Evolutionary conservation across 2,797 vertebrate genomes (phyloP), one percentile per base, ranked within the genome.

Genomic region (Pempheris klunzingeri): DNA sequence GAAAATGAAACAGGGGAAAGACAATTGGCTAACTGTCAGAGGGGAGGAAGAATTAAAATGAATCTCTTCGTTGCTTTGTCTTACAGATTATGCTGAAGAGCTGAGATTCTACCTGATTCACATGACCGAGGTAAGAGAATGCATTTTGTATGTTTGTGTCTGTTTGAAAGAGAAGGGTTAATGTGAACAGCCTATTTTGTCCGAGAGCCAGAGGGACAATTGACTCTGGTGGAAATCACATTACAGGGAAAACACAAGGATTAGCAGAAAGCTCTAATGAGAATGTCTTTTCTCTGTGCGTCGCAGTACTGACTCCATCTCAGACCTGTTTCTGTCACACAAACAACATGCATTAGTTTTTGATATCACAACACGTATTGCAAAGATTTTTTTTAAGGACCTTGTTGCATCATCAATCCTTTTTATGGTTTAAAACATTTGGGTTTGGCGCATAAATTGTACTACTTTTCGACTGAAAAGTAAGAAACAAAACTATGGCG

Each of bases 21-120:
- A 22, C 8, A 47, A 12, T 49, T 11, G 11, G 7, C 46, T 17
- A 4, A 4, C 17, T 52, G 20, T 8, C 10, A 41, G 4, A 11
- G 47, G 32, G 9, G 53, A 39, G 14, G 54, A 50, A n/a, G 22
- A 12, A 49, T 24, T 24, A 2, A 39, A 46, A 47, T 15, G 2
- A 28, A 64, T 70, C 6, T 50, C 38, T 62, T 34, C 71, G 15
- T 67, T 11, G 60, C 17, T 49, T 65, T 90, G 55, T 92, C 14
- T 81, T 79, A 46, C 90, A 94, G 95, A 96, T 95, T 95, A 96
- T 30, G 93, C 94, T 1, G 96, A 97, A 73, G 96, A 97, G 81
- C 94, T 96, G 91, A 96, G 96, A 75, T 98, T 99, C 92, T 98
- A 97, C 84, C 88, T 99, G 81, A 97, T 98, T 83, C 97, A 98